Percentiles rank a stretch among this genome's conserved stretches.
Evolutionary conservation across 2,113 vertebrate genomes (phyloP).

Genomic region (Phylloscopus whistleri): DNA sequence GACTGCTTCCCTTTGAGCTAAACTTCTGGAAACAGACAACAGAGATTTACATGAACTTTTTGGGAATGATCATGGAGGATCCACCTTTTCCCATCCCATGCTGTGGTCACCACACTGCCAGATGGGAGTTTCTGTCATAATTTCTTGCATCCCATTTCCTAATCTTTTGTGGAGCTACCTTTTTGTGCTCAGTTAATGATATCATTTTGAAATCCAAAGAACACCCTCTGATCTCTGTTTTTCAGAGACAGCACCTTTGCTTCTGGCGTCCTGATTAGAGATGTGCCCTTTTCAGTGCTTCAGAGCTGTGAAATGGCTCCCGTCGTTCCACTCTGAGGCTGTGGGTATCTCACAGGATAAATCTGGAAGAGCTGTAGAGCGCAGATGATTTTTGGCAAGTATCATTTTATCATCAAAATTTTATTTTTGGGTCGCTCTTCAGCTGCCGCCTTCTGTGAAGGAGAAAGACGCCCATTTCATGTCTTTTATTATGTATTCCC

Average conservation of each 20-base stretch:
- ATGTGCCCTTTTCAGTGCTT: not conserved
- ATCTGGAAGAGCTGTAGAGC: not conserved
- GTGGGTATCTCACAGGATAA: not conserved
- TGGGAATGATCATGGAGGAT: not conserved
- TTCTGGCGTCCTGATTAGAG: not conserved
- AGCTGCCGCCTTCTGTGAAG: conserved; percentile 30
- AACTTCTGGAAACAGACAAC: not conserved
- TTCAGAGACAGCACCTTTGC: not conserved
- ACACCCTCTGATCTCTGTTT: not conserved
- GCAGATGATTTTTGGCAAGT: conserved; percentile 27
- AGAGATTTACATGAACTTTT: not conserved
- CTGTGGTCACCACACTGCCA: too few relatives aligned
- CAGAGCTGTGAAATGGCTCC: not conserved
- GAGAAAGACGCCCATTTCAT: not conserved
- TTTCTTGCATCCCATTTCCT: not conserved
- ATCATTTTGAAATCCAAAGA: not conserved
- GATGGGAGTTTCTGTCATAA: not conserved
- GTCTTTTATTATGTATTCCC: not conserved
- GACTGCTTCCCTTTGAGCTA: not conserved
- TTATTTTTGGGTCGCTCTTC: conserved; percentile 48
- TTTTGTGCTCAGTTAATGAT: not conserved
- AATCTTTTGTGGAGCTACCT: not conserved
- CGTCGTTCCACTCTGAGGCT: not conserved
- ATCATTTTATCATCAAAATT: conserved; percentile 6
- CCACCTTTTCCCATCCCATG: not conserved